Evolutionary conservation across 2,113 vertebrate species (phyloP), one percentile per base, ranked within the genome.

Genomic region (Pao palembangensis): DNA sequence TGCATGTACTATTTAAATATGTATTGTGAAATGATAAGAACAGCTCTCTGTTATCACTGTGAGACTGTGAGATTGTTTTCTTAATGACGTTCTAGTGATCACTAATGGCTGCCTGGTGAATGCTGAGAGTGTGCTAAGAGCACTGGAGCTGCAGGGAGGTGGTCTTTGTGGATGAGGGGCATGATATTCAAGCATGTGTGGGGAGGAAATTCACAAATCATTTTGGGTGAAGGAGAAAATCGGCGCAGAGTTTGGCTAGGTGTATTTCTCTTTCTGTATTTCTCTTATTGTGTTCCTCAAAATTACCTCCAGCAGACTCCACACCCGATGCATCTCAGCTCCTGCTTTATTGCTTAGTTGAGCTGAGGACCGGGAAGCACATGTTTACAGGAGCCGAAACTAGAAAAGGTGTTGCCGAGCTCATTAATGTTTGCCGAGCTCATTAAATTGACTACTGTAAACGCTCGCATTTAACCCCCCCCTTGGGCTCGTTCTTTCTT

Each of bases 351-450:
- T 46, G 58, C 42, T 48, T 10, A 3, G 28, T 56, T 12, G 6
- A 15, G 56, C 19, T 5, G 31, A 34, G 31, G 19, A 43, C 11
- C 5, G 42, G 61, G 44, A 55, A 54, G 49, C 61, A 44, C 25
- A 65, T 62, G 13, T 56, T 21, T 41, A 25, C 6, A 25, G 31
- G 50, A 10, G 19, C 28, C 16, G 47, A 59, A 56, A 51, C 56
- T 50, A 28, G 41, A 42, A 20, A n/a, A 48, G 51, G 48, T 50
- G 17, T 28, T 38, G 61, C 61, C 54, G 5, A 51, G 65, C 51
- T 67, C 60, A 85, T 83, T 73, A 71, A 67, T n/a, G n/a, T n/a
- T 28, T 38, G 61, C 61, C 54, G 5, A 51, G 65, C 51, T 67
- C 60, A 85, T 83, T 73, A 71, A 67, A 61, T 49, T 2, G 3